Evolutionary conservation across 2,113 vertebrate species (phyloP).

Genomic region (Corythaixoides concolor): DNA sequence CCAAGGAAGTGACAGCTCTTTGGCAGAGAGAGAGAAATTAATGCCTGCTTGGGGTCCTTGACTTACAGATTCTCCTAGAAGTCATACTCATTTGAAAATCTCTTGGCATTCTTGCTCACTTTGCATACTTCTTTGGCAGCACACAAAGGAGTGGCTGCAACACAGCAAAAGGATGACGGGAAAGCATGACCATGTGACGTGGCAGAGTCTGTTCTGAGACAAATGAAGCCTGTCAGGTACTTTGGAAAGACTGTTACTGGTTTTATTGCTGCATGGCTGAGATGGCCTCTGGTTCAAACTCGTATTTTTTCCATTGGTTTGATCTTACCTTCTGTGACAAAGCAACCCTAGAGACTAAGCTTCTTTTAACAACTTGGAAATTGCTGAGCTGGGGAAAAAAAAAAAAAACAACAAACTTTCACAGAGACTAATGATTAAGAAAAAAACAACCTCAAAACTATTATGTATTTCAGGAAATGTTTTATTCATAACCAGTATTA

Average conservation of each 20-base stretch:
- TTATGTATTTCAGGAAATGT: not conserved
- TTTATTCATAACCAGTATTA: conserved; percentile 29
- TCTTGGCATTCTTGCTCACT: conserved; percentile 30
- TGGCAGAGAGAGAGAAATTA: conserved; percentile 72
- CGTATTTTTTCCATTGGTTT: conserved; percentile 71
- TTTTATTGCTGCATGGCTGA: conserved; percentile 69
- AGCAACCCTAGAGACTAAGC: conserved; percentile 71
- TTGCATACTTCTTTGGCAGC: conserved; percentile 1
- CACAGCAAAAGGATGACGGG: conserved; percentile 53
- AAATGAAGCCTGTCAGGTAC: conserved; percentile 78
- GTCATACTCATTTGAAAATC: conserved; percentile 73
- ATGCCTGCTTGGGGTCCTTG: conserved; percentile 68
- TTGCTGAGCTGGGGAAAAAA: not conserved
- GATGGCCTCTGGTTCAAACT: conserved; percentile 69
- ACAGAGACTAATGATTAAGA: not conserved
- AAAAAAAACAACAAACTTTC: not conserved
- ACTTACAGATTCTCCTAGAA: conserved; percentile 71
- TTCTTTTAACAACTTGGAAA: conserved; percentile 52
- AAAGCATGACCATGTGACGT: conserved; percentile 67
- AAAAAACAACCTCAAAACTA: not conserved
- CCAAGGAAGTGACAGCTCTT: conserved; percentile 77
- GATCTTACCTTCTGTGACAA: conserved; percentile 79
- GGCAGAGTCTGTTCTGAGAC: conserved; percentile 67
- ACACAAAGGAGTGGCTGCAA: conserved; percentile 36
- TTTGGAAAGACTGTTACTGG: conserved; percentile 67